Base-by-base conservation (phyloP, 2,797 vertebrate genomes). In the Dryobates pubescens region DNA sequence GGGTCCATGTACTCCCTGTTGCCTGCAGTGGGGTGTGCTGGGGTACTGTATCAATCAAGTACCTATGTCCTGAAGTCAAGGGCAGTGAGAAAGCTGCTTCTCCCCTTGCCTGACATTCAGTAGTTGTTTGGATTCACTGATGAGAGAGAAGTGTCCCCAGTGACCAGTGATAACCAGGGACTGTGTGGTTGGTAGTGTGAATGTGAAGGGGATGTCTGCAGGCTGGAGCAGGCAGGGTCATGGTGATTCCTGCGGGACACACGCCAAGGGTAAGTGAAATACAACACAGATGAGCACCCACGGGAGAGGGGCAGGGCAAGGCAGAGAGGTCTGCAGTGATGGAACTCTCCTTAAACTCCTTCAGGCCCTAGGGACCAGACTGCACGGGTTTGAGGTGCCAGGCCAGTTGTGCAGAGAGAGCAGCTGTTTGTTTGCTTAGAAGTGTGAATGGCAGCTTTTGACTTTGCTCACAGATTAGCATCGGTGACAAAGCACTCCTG, bases 351-450 rank as follows among this genome's bases (percentile, higher is more conserved):
- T 49, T 23, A 23, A 11, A 20, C 47, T 49, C 51, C 74, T 17
- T 32, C 68, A 63, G 20, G 54, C 53, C 34, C 53, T 62, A 27
- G 84, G 56, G 89, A 86, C 26, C 10, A 0, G 1, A 38, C 64
- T 75, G 45, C 49, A 69, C 80, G 56, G 36, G 27, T 87, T 95
- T 88, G 74, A 26, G 89, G 86, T 94, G 30, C 10, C 41, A 81
- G 47, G 24, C 20, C 72, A 82, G 32, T 78, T 96, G 81, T 88
- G 51, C 51, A 75, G 76, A 77, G 51, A 82, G 92, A 77, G 87
- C 49, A 92, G 11, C 57, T 73, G 1, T 59, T 67, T 86, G 41
- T 22, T 70, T 9, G 86, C 45, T n/a, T 86, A 16, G 54, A 29
- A 5, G 47, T 82, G 38, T 91, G 88, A 81, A 53, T 38, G 13